Base-by-base conservation (phyloP, 2,888 invertebrate genomes). In the Euspilapteryx auroguttella region DNA sequence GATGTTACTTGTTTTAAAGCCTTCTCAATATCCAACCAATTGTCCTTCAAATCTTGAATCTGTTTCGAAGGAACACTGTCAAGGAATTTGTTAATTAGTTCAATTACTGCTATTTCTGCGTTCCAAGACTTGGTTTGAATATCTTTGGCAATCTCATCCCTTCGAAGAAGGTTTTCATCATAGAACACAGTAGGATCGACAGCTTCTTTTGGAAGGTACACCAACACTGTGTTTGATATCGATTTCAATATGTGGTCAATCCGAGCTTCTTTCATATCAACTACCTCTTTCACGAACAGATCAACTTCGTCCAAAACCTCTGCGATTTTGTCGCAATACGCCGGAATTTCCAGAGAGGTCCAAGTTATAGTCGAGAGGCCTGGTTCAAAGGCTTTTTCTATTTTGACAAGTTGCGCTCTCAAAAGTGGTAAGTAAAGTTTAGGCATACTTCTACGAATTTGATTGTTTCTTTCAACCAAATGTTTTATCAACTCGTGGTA, bases 361-460 rank as follows among this genome's bases (percentile, higher is more conserved):
- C 93, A 94, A 0, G 87, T 88, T 11, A 91, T 81, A 1, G 83
- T 82, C 0, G 87, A 85, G 8, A 91, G 58, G 1, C 87, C 91
- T 0, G 90, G 87, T 53, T 84, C 81, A 36, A 92, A 82, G 0
- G 83, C 80, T 28, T 79, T 73, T 35, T 89, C 88, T 37, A 89
- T 51, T 48, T 83, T 83, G 34, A 83, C 69, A 8, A 90, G 57
- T 33, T 82, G 79, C 3, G 83, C 78, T 28, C 83, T 79, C 51
- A 89, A 80, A 29, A 90, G 59, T 17, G 85, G 85, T 20, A 86
- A 55, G 45, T 88, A 89, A 12, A 88, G 52, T 32, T 79, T 65
- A 2, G 87, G 86, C 54, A 88, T 83, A 31, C 56, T 71, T 47
- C 73, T 75, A 38, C 83, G 54, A 8, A 84, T 66, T n/a, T 55